Evolutionary conservation across 2,888 invertebrate species (phyloP), one percentile per base, ranked within the genome.

Genomic region (Oegoconia quadripuncta): DNA sequence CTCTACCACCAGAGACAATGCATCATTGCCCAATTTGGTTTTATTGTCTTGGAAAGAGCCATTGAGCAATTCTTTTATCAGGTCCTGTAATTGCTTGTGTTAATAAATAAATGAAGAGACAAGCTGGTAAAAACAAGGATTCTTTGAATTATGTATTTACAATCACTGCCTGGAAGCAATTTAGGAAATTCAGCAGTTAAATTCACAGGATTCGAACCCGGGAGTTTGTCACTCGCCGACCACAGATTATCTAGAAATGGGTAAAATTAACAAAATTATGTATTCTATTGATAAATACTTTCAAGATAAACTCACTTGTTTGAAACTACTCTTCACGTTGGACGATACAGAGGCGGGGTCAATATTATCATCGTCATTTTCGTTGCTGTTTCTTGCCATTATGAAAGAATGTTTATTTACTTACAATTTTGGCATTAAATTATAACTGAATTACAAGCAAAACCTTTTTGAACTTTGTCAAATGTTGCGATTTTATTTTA

Each of bases 11-110:
- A 90, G 56, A n/a, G 79, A 80, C 29, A 89, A 55, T 1, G 89
- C 81, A 48, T 90, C 89, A 42, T 89, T 89, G 6, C 80, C 82
- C 17, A 90, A 71, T 61, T 89, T 90, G 2, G 81, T 89, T 62
- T 90, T 90, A 47, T 86, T 75, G 56, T 89, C 89, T 59, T 78
- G 74, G 52, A 88, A 89, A 26, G 88, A 80, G 17, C 78, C 75
- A 52, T 89, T 84, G 2, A 90, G 51, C 4, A 86, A 69, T 48
- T 90, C 89, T 59, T 88, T 89, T 38, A 90, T 81, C 6, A 88
- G 64, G 46, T 89, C 88, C 89, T 90, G 48, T 29, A 44, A 45
- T 61, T 23, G n/a, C 7, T 26, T 4, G n/a, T n/a, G 26, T 11
- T 4, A 26, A 18, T 5, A 17, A 7, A 9, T 26, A 26, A 25